Percentiles rank a stretch among this genome's conserved stretches.
These are phyloP conservation scores for Chlorops oryzae DNA, from an alignment of 1,140 invertebrate genomes.

Conservation along the genomic window DNA sequence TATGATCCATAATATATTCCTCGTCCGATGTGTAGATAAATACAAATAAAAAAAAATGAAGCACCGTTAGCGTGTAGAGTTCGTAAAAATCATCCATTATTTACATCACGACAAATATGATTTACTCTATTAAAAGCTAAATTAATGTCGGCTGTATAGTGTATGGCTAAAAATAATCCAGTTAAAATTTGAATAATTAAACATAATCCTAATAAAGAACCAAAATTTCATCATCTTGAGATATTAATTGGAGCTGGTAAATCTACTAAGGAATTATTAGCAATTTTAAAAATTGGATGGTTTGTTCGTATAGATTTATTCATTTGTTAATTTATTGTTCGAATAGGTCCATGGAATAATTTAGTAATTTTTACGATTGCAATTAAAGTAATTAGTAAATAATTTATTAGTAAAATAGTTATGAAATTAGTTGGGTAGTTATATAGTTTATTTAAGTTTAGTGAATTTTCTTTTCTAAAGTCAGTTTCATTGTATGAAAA, in stretches of 20 bases:
- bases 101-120: slow-evolving; percentile 5
- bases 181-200: slow-evolving; percentile 57
- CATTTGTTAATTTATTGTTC: slow-evolving; percentile 49
- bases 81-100: too few species aligned
- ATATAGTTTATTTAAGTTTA: too few species aligned
- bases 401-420: background rate
- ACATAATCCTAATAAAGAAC: slow-evolving; percentile 54
- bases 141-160: slow-evolving; percentile 53
- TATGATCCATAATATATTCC: slow-evolving; percentile 55
- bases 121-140: slow-evolving; percentile 53
- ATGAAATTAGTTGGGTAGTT: too few species aligned
- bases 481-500: too few species aligned
- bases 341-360: too few species aligned
- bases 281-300: too few species aligned
- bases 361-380: too few species aligned
- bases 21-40: slow-evolving; percentile 52
- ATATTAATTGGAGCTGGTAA: slow-evolving; percentile 53
- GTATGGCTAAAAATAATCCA: slow-evolving; percentile 56
- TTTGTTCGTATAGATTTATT: slow-evolving; percentile 49
- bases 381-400: slow-evolving; percentile 20
- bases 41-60: slow-evolving; percentile 23
- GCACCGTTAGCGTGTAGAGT: background rate
- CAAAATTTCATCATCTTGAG: slow-evolving; percentile 52
- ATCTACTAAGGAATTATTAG: slow-evolving; percentile 53
- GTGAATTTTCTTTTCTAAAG: too few species aligned